Evolutionary conservation across 2,888 invertebrate species (phyloP).

Genomic region (Polyommatus icarus): DNA sequence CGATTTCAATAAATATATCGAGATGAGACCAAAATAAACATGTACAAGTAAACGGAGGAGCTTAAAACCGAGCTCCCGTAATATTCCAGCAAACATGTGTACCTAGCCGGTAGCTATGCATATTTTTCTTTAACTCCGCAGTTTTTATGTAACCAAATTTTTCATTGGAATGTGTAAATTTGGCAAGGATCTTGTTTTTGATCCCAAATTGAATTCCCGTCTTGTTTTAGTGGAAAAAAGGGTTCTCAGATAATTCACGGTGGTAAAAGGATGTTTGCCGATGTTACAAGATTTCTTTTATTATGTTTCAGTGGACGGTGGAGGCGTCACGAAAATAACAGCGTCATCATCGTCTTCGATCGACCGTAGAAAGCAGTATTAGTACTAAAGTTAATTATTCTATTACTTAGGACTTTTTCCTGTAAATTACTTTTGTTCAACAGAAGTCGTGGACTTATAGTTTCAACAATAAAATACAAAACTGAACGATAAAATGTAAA

Average conservation of each 20-base stretch:
- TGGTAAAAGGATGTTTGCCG: conserved; percentile 26
- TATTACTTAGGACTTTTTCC: too few relatives aligned
- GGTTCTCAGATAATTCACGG: conserved; percentile 20
- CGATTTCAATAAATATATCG: conserved; percentile 73
- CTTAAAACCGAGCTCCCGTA: conserved; percentile 73
- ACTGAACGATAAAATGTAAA: neutral
- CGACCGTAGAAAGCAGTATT: neutral
- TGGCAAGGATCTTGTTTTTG: conserved; percentile 28
- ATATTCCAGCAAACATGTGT: conserved; percentile 66
- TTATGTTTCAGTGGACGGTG: neutral
- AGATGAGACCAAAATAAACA: conserved; percentile 75
- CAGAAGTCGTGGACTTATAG: neutral
- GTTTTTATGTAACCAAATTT: conserved; percentile 21
- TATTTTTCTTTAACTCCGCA: conserved; percentile 5
- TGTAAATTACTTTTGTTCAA: neutral
- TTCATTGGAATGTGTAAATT: conserved; percentile 30
- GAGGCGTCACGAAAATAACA: neutral
- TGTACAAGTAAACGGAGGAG: conserved; percentile 54
- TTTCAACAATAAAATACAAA: neutral
- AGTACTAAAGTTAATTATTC: too few relatives aligned
- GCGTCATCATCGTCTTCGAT: neutral
- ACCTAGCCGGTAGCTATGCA: conserved; percentile 32
- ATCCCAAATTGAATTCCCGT: conserved; percentile 28
- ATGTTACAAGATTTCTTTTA: conserved; percentile 8
- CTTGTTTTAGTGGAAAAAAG: conserved; percentile 19